A percentile compares a stretch with the other conserved stretches of the same genome.
Conservation (phyloP, 2,113 vertebrate genomes). For the Anhinga rufa region DNA sequence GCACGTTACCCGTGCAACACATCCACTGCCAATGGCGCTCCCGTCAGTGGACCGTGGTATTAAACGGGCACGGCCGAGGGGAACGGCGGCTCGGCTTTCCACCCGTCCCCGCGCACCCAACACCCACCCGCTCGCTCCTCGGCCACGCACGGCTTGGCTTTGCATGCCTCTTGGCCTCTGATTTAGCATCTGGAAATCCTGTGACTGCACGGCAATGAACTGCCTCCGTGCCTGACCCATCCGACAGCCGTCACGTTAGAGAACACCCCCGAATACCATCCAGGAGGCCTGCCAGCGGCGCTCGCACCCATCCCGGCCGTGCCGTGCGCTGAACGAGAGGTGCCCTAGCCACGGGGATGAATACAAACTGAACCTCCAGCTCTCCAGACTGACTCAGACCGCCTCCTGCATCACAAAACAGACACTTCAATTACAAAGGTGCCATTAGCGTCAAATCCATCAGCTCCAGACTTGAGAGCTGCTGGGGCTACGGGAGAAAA, state of each 20-base stretch:
- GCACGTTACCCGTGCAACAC: not conserved
- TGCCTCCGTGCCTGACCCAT: not conserved
- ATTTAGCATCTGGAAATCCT: not conserved
- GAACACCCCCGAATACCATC: not conserved
- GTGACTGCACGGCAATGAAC: accelerated
- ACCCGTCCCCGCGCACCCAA: not conserved
- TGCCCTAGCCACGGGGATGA: not conserved
- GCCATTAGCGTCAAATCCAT: not conserved
- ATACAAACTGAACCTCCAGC: not conserved
- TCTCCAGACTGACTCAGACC: not conserved
- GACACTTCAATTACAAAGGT: not conserved
- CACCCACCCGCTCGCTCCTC: not conserved
- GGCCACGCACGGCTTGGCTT: not conserved
- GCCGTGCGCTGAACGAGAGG: accelerated
- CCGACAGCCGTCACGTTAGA: accelerated
- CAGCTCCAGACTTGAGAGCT: not conserved
- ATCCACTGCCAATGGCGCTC: not conserved
- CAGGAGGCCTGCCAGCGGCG: not conserved
- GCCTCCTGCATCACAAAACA: not conserved
- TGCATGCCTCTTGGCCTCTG: accelerated
- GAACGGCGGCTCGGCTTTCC: not conserved
- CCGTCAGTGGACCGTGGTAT: accelerated
- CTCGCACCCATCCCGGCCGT: not conserved
- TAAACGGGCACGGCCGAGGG: not conserved
- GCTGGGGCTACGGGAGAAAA: not conserved